phyloP scores from a whole-genome alignment of 2,888 invertebrate genomes.

The Phrixothrix hirtus region DNA sequence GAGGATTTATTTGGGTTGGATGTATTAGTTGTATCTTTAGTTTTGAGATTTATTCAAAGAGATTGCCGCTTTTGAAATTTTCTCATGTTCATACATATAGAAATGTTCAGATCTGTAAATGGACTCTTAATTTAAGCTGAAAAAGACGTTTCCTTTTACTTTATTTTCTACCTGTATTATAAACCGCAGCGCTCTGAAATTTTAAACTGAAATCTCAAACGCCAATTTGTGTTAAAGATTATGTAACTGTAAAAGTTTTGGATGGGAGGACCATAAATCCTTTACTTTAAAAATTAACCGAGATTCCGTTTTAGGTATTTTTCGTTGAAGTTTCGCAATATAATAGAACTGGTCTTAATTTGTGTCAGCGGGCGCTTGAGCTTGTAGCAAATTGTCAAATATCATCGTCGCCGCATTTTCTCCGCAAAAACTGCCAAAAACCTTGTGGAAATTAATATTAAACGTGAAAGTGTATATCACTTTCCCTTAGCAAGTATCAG shows the following conservation, averaged over 20 bases:
- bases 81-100: too few species aligned
- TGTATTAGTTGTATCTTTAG: too few species aligned
- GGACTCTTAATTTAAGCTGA: too few species aligned
- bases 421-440: neutral
- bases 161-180: constrained; percentile 10
- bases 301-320: neutral
- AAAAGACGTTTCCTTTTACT: too few species aligned
- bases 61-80: too few species aligned
- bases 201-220: constrained; percentile 4
- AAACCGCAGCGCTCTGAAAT: too few species aligned
- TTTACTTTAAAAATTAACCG: neutral
- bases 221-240: constrained; percentile 2
- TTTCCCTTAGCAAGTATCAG: constrained; percentile 23
- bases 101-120: too few species aligned
- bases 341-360: neutral
- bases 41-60: too few species aligned
- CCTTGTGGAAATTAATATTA: constrained; percentile 21
- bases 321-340: neutral
- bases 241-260: neutral
- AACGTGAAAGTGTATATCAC: constrained; percentile 24
- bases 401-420: neutral
- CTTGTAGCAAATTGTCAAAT: neutral
- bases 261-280: neutral
- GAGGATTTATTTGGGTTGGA: too few species aligned
- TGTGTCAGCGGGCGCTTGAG: neutral